Evolutionary conservation across 2,888 invertebrate genomes (phyloP), one percentile per base, ranked within the genome.

Genomic region (Spialia ferax): DNA sequence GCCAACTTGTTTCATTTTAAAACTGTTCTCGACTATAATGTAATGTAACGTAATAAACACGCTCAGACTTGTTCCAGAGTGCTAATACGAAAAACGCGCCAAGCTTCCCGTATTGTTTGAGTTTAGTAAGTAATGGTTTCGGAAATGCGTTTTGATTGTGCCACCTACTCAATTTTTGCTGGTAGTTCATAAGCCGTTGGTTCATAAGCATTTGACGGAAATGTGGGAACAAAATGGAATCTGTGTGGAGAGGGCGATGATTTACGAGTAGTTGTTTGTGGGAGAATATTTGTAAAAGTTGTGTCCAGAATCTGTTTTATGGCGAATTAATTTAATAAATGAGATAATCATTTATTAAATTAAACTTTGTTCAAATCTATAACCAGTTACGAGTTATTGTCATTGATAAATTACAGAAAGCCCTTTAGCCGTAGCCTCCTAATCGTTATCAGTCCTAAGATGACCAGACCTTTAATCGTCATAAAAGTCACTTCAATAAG

Each of bases 1-100:
- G 79, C 80, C 86, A 84, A 80, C 80, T 80, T 73, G 57, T 67
- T 70, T 63, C 66, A 50, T 73, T 78, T 74, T 73, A 75, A 69
- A 62, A 52, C 62, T 52, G 63, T 18, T 48, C 48, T n/a, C 62
- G 32, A 56, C 56, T 29, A 20, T 56, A 63, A 63, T 48, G 42
- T 63, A 29, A 55, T 63, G 63, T 26, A 26, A 2, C n/a, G n/a
- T 63, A 63, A 63, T 63, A 63, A 63, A 63, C 55, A 63, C 56
- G 63, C 45, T 56, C 45, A 45, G 56, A 56, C 63, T 63, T 56
- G 56, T 63, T 63, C 55, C 15, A 4, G 55, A 48, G 55, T 54
- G 55, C 45, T 56, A 45, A 56, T 56, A 56, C 32, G 55, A 60
- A 60, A 48, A 60, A 56, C 56, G 63, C 63, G 29, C 18, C 57